Evolutionary conservation across 2,113 vertebrate genomes (phyloP).

Genomic region (Taurulus bubalis): DNA sequence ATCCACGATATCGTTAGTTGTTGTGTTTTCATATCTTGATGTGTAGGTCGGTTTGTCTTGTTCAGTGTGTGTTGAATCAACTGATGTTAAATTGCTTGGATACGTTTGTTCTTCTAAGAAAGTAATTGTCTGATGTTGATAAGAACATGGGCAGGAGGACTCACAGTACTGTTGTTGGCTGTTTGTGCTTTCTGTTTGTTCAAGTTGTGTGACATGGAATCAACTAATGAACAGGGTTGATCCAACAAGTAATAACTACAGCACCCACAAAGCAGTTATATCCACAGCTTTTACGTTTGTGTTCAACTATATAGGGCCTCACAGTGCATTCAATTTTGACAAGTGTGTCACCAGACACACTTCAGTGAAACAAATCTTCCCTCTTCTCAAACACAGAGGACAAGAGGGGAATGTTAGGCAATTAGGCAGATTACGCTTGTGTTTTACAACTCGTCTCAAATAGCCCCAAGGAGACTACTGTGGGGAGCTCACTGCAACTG

Average conservation of each 20-base stretch:
- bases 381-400: slow-evolving; percentile 47
- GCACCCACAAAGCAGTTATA: background rate
- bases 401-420: slow-evolving; percentile 65
- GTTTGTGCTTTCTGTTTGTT: slow-evolving; percentile 7
- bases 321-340: slow-evolving; percentile 16
- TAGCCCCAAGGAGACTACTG: slow-evolving; percentile 61
- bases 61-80: background rate
- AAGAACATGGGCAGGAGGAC: background rate
- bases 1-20: background rate
- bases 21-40: background rate
- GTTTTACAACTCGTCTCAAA: slow-evolving; percentile 75
- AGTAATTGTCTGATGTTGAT: background rate
- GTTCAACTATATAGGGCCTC: slow-evolving; percentile 2
- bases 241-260: background rate
- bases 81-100: background rate
- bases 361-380: slow-evolving; percentile 42
- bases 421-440: slow-evolving; percentile 78
- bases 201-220: background rate
- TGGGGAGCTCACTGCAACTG: slow-evolving; percentile 36
- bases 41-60: background rate
- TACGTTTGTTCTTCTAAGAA: background rate
- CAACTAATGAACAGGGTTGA: background rate
- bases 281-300: slow-evolving; percentile 2
- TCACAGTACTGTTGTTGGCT: background rate
- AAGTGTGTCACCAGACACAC: slow-evolving; percentile 27